phyloP scores from a whole-genome alignment of 2,888 invertebrate species.

The Eudasyphora cyanicolor region DNA sequence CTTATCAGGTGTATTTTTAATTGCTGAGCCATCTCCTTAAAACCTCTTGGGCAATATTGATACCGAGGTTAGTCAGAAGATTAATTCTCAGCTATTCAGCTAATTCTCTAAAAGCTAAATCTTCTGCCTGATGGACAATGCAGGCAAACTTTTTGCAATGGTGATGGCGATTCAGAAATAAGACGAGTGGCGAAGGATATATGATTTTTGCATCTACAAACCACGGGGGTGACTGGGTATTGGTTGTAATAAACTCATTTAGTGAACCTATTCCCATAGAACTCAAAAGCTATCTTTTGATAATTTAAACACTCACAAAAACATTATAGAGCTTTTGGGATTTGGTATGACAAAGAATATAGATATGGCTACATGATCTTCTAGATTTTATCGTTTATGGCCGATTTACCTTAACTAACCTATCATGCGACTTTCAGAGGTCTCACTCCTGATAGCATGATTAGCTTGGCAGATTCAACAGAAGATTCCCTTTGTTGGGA shows the following conservation, averaged over 20 bases:
- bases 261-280: slow-evolving; percentile 78
- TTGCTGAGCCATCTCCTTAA: too few relatives aligned
- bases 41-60: too few relatives aligned
- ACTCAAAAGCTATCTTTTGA: slow-evolving; percentile 80
- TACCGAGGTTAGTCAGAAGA: too few relatives aligned
- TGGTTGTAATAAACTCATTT: slow-evolving; percentile 82
- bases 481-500: too few relatives aligned
- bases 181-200: too few relatives aligned
- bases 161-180: too few relatives aligned
- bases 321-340: slow-evolving; percentile 67
- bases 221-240: slow-evolving; percentile 76
- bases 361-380: slow-evolving; percentile 86
- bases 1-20: too few relatives aligned
- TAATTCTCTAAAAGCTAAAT: too few relatives aligned
- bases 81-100: too few relatives aligned
- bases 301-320: slow-evolving; percentile 80
- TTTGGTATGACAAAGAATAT: slow-evolving; percentile 71
- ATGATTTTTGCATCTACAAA: too few relatives aligned
- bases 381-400: slow-evolving; percentile 86
- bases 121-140: too few relatives aligned
- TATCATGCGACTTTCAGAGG: slow-evolving; percentile 67
- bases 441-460: slow-evolving; percentile 75
- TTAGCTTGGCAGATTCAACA: slow-evolving; percentile 71
- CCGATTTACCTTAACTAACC: slow-evolving; percentile 67
- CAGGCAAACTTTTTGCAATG: slow-evolving; percentile 83